phyloP scores from a whole-genome alignment of 2,113 vertebrate genomes.

The Salvelinus fontinalis region DNA sequence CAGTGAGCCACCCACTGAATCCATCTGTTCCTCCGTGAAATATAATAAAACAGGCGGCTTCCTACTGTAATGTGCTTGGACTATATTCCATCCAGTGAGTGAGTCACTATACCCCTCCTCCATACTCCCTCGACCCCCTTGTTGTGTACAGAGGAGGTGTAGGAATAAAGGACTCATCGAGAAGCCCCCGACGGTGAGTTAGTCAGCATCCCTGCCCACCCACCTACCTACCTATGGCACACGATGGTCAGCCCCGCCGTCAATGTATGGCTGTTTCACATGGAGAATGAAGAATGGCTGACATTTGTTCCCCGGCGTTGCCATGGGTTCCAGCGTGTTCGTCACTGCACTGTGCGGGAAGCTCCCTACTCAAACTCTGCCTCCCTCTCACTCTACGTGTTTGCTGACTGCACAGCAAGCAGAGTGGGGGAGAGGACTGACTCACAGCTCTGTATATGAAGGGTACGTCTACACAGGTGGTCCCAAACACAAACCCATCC shows the following conservation, averaged over 20 bases:
- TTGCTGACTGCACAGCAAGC: not conserved
- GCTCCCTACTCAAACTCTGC: conserved; percentile 19
- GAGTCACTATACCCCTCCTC: conserved; percentile 7
- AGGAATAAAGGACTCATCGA: conserved; percentile 32
- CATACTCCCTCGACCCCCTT: conserved; percentile 5
- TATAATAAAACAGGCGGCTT: not conserved
- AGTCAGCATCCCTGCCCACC: conserved; percentile 13
- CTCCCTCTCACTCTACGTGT: conserved; percentile 15
- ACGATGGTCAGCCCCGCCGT: conserved; percentile 6
- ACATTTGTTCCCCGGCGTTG: conserved; percentile 34
- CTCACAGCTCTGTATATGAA: not conserved
- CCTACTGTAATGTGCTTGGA: too few relatives aligned
- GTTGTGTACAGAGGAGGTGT: conserved; percentile 27
- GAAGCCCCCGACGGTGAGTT: conserved; percentile 24
- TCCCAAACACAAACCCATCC: not conserved
- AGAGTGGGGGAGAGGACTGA: not conserved
- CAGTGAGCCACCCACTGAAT: not conserved
- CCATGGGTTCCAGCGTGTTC: conserved; percentile 55
- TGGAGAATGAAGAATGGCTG: too few relatives aligned
- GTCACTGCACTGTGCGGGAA: conserved; percentile 33
- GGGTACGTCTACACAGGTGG: not conserved
- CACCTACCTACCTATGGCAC: not conserved
- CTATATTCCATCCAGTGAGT: not conserved
- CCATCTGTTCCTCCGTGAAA: conserved; percentile 25
- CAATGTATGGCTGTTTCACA: too few relatives aligned